Conservation (phyloP, 37 sponge, comb jelly and placozoan genomes). For the Lycopodina hypogea region DNA sequence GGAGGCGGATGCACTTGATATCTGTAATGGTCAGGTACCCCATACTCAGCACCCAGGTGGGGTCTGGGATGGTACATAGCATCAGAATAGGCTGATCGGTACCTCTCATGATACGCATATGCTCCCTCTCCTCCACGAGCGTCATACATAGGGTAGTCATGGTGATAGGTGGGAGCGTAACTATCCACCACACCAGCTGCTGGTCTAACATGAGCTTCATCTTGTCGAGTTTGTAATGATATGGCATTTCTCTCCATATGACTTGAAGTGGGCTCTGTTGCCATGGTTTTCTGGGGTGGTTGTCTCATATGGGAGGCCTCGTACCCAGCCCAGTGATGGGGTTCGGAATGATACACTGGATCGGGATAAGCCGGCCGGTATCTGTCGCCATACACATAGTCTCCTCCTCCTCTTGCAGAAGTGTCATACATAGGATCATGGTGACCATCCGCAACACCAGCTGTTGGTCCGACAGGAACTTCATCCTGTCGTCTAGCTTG, state of each 20-base stretch:
- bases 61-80: neutral
- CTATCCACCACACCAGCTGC: too few species aligned
- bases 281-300: too few species aligned
- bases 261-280: too few species aligned
- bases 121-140: neutral
- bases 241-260: too few species aligned
- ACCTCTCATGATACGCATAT: constrained; percentile 2
- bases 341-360: neutral
- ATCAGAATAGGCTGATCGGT: constrained; percentile 5
- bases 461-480: too few species aligned
- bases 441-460: too few species aligned
- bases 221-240: too few species aligned
- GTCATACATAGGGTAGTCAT: neutral
- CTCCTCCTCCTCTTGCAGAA: neutral
- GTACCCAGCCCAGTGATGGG: neutral
- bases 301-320: too few species aligned
- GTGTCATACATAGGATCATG: neutral
- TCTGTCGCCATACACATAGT: constrained; percentile 2
- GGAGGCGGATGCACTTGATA: neutral
- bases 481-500: too few species aligned
- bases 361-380: constrained; percentile 3
- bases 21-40: constrained; percentile 2
- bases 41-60: neutral
- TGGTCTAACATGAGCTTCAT: too few species aligned
- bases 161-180: neutral